Evolutionary conservation across 2,113 vertebrate species (phyloP), one percentile per base, ranked within the genome.

Genomic region (Corythornis vintsioides): DNA sequence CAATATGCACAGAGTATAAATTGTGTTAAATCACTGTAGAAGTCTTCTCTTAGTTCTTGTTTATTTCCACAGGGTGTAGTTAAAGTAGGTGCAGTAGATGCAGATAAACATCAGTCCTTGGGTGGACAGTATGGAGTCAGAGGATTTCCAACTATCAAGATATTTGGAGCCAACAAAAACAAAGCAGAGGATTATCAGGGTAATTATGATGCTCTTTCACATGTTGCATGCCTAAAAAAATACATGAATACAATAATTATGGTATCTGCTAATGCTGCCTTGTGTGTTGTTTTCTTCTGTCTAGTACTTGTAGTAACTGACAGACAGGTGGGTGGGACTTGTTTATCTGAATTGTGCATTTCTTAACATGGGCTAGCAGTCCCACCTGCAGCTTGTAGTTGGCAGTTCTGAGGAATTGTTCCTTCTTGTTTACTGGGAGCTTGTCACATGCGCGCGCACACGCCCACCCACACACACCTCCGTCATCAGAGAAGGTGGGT

Each of bases 91-190:
- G 99, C 99, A 3, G 98, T 99, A 24, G 98, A 99, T 55, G 99
- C 99, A 35, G 99, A 99, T 94, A 98, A 99, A 93, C 99, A 99
- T 94, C 98, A 99, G 92, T 98, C 98, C 21, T 95, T 99, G 50
- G 99, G 98, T 13, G 97, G 98, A n/a, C 99, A 99, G 69, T 99
- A 98, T 86, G 98, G 98, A 14, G 98, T 99, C 76, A 97, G 97
- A 94, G 99, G 99, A 2, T 99, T 99, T 96, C 99, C 99, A 35
- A 99, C 99, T 79, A 99, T 99, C 97, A 99, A 99, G 97, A 94
- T 99, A 96, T 99, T 99, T 96, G 99, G 99, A 21, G 97, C 98
- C 75, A 99, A 99, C 92, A 99, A 99, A 97, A 98, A 99, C 95
- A 99, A 98, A 94, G 98, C 99, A 9, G 99, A 99, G 71, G 98